Evolutionary conservation across 1,140 invertebrate species (phyloP), one percentile per base, ranked within the genome.

Genomic region (Augochlora pura): DNA sequence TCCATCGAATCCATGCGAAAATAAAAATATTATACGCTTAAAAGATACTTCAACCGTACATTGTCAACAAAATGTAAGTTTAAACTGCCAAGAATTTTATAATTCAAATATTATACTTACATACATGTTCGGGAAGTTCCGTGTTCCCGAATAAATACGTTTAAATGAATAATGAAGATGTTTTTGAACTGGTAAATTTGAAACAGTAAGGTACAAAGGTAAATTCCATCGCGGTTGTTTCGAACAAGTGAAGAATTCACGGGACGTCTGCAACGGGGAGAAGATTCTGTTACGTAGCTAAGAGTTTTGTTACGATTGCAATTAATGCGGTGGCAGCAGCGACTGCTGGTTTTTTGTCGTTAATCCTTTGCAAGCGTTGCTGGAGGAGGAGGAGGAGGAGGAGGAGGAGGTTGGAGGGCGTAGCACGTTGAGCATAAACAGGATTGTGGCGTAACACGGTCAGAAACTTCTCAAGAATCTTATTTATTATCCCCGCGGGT

Each of bases 401-500:
- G 16, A 14, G 2, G 49, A 18, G 1, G 49, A 14, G 5, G 49
- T 21, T 2, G 49, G 14, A 57, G 52, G 54, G 54, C 59, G 1
- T 39, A 82, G 83, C 77, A 80, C 87, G 84, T 82, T 85, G 81
- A 88, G 86, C 88, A 87, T 77, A 86, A 90, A 88, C 77, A 87
- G 74, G 86, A 90, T 88, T 88, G 86, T 87, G 88, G 81, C 89
- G 79, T 80, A 81, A 87, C 85, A 86, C 86, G 85, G 71, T 77
- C 75, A 88, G 88, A 90, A 92, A 90, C 90, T 91, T 90, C 88
- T 88, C 87, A 87, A 89, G 83, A 92, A 91, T 92, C 88, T 93
- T 92, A 93, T 93, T 93, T 92, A 92, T 92, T 91, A 92, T 93
- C 87, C 82, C 81, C 73, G 57, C 72, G 75, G 66, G 42, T 52